phyloP scores from a whole-genome alignment of 92 coral and sea anemone species.

The Epizoanthus scotinus region DNA sequence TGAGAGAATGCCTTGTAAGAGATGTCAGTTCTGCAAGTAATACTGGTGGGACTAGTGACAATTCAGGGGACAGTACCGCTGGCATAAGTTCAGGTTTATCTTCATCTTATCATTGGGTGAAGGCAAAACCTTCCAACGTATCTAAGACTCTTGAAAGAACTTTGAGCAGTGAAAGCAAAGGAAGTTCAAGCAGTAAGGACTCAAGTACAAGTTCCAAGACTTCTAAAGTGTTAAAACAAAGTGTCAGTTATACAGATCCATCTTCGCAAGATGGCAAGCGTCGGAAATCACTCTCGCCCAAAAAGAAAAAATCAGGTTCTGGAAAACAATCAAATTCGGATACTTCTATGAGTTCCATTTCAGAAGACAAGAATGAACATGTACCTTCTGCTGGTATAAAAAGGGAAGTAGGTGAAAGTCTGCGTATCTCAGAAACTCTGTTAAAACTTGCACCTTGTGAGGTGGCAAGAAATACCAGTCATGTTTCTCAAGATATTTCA shows the following conservation, averaged over 20 bases:
- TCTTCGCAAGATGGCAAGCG: background rate
- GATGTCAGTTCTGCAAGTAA: background rate
- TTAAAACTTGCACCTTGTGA: background rate
- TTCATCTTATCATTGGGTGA: background rate
- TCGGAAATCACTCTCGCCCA: background rate
- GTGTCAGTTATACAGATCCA: background rate
- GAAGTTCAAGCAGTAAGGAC: background rate
- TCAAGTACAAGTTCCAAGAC: background rate
- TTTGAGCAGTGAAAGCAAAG: background rate
- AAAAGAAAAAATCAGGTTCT: background rate
- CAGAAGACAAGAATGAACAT: background rate
- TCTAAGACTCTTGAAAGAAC: constrained; percentile 18
- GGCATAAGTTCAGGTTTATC: background rate
- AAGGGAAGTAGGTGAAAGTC: background rate
- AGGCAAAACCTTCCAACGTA: background rate
- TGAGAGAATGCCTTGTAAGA: constrained; percentile 12
- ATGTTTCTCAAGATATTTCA: constrained; percentile 4
- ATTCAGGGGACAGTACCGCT: background rate
- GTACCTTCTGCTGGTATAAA: background rate
- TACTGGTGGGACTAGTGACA: background rate
- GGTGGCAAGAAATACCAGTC: background rate
- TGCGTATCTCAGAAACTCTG: constrained; percentile 25
- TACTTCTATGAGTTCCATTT: background rate
- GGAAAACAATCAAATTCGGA: background rate
- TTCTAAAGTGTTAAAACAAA: background rate